Conservation (phyloP, 2,888 invertebrate species). For the Masnerella sp. region DNA sequence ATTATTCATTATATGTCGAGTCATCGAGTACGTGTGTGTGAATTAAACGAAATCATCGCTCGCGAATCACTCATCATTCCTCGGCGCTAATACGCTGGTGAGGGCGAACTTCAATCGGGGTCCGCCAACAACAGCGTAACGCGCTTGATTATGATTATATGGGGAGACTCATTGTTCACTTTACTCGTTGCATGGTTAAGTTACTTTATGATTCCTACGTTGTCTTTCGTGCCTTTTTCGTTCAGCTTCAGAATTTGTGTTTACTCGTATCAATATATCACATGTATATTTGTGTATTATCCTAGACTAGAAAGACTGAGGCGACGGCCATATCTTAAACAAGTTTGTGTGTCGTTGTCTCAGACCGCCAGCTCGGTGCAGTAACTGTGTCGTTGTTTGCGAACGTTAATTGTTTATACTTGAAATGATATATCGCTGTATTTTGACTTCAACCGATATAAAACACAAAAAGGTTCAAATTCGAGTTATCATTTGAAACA, state of each 20-base stretch:
- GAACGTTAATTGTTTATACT: conserved; percentile 44
- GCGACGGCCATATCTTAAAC: conserved; percentile 57
- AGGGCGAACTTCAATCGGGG: conserved; percentile 53
- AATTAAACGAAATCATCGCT: conserved; percentile 56
- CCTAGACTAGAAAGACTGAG: conserved; percentile 58
- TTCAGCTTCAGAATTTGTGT: conserved; percentile 75
- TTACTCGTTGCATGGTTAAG: conserved; percentile 77
- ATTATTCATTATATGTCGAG: conserved; percentile 32
- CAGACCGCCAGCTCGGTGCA: conserved; percentile 13
- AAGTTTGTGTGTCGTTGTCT: conserved; percentile 43
- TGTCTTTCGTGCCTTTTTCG: conserved; percentile 84
- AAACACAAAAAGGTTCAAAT: too few species aligned
- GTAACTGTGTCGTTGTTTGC: conserved; percentile 21
- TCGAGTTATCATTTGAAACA: too few species aligned
- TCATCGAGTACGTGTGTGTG: conserved; percentile 52
- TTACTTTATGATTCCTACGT: conserved; percentile 77
- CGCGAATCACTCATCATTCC: conserved; percentile 56
- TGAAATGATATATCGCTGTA: conserved; percentile 57
- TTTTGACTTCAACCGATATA: too few species aligned
- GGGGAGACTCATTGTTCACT: conserved; percentile 67
- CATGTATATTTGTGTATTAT: conserved; percentile 57
- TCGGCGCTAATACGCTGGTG: conserved; percentile 44
- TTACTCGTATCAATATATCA: conserved; percentile 57
- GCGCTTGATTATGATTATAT: conserved; percentile 44
- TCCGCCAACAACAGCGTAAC: conserved; percentile 53